Base-by-base conservation (phyloP, 2,797 vertebrate species). In the Phoebastria nigripes region DNA sequence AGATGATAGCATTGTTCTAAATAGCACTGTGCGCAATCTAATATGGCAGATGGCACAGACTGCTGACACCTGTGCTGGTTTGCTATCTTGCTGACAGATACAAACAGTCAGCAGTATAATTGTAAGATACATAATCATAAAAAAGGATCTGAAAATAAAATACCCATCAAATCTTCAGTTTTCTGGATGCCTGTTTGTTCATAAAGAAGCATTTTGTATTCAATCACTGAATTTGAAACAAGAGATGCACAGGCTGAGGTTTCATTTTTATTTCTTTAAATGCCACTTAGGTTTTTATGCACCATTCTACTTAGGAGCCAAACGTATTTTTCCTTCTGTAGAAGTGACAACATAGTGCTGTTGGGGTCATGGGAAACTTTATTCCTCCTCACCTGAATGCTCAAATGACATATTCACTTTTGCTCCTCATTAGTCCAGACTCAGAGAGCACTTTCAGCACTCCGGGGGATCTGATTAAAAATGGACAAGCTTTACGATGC, bases 21-120 rank as follows among this genome's bases (percentile, higher is more conserved):
- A 71, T 24, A 94, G 86, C 72, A 62, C 35, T 12, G 71, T 78
- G 51, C 66, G 83, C 56, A 89, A 35, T 31, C 79, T 87, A 82
- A 80, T 47, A 82, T 42, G 93, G 94, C 95, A 97, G 92, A 97
- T 97, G 96, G 94, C 87, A 81, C 54, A 83, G 63, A 47, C 56
- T 88, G 62, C 85, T 89, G 96, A 92, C 95, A 97, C 88, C 90
- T 97, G 93, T 55, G 63, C 81, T 72, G 87, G 25, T 76, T 81
- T 87, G 73, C 58, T 66, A 6, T 93, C 82, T 81, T 83, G 81
- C 65, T 91, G 89, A 94, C 80, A 92, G 65, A 87, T 80, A 95
- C 47, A 95, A 88, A 95, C 61, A 96, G 82, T 81, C 82, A 91
- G 79, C 86, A 78, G 63, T 7, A 63, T 20, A 70, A 72, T 69